Conservation (phyloP, 2,797 vertebrate genomes). For the Phyllotis vaccarum region DNA sequence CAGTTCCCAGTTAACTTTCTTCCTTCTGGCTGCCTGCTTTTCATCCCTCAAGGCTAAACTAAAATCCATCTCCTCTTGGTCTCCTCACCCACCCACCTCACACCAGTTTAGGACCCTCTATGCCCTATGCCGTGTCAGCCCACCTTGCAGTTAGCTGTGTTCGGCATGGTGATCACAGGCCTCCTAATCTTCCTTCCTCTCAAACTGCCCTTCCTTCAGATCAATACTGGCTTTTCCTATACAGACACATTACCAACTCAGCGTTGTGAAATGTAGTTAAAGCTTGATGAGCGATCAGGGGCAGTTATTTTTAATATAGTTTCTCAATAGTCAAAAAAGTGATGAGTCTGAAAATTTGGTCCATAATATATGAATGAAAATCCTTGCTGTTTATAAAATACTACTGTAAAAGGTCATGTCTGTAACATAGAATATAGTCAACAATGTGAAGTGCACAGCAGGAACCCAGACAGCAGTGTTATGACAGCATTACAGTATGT, state of each 20-base stretch:
- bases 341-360: background rate
- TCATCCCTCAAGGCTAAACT: background rate
- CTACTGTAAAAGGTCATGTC: background rate
- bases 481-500: background rate
- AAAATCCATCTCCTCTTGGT: background rate
- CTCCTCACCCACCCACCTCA: background rate
- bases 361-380: background rate
- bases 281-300: background rate
- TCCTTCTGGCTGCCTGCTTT: background rate
- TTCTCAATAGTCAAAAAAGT: background rate
- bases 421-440: background rate
- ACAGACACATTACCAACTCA: background rate
- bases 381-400: background rate
- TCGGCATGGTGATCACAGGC: background rate
- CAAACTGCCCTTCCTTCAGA: background rate
- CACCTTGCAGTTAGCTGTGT: background rate
- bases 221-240: background rate
- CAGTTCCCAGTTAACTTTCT: background rate
- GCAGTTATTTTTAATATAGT: background rate
- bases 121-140: background rate
- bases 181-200: background rate
- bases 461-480: background rate
- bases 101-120: background rate
- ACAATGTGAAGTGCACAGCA: rapidly evolving
- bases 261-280: background rate